A percentile compares a stretch with the other conserved stretches of the same genome.
Evolutionary conservation across 2,888 invertebrate genomes (phyloP).

Genomic region (Gandaritis pyraliata): DNA sequence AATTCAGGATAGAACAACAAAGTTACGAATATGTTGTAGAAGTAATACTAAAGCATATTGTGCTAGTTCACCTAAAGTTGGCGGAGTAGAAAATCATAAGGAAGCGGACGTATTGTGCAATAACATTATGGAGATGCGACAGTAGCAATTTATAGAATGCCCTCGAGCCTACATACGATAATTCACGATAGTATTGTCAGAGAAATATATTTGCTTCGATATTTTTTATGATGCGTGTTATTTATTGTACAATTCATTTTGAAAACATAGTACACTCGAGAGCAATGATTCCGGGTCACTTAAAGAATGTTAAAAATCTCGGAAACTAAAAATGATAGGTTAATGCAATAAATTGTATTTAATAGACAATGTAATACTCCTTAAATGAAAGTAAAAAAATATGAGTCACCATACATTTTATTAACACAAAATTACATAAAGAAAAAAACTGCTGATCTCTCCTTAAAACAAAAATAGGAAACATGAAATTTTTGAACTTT

Average conservation of each 20-base stretch:
- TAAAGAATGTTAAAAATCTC: too few species aligned
- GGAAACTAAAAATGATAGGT: too few species aligned
- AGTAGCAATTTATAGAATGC: conserved; percentile 14
- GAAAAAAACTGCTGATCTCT: too few species aligned
- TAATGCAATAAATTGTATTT: too few species aligned
- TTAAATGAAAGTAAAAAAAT: too few species aligned
- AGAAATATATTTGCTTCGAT: not conserved
- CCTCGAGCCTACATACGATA: not conserved
- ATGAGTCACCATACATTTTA: too few species aligned
- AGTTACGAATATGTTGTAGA: not conserved
- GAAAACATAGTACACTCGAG: not conserved
- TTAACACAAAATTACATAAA: too few species aligned
- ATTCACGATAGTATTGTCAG: conserved; percentile 2
- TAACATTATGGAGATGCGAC: conserved; percentile 36
- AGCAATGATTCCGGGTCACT: too few species aligned
- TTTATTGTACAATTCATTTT: not conserved
- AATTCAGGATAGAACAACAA: conserved; percentile 50
- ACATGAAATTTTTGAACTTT: too few species aligned
- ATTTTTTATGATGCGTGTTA: not conserved
- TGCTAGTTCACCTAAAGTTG: conserved; percentile 9
- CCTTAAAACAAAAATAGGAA: too few species aligned
- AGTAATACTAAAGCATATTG: conserved; percentile 15
- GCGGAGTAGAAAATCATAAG: conserved; percentile 30
- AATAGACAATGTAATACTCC: too few species aligned
- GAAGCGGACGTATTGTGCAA: conserved; percentile 40